Conservation (phyloP, 2,888 invertebrate species). For the Chalcis sispes region DNA sequence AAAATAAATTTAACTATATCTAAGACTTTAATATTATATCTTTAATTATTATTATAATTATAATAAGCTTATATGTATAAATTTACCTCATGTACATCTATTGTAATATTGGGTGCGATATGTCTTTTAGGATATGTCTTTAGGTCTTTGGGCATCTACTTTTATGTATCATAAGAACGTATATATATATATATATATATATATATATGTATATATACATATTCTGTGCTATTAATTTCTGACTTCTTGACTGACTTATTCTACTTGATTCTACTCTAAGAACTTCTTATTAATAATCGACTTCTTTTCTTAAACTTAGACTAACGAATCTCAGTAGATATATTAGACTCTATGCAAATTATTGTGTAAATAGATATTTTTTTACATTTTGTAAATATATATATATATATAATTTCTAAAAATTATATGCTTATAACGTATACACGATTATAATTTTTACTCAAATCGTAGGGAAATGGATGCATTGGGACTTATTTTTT, state of each 20-base stretch:
- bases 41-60: no score
- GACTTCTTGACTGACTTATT: slow-evolving; percentile 67
- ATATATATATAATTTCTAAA: no score
- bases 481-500: no score
- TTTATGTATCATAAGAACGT: slow-evolving; percentile 29
- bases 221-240: slow-evolving; percentile 73
- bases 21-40: no score
- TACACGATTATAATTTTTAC: no score
- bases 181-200: slow-evolving; percentile 5
- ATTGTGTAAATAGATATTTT: slow-evolving; percentile 58
- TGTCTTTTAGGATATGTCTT: not conserved
- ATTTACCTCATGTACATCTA: not conserved
- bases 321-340: slow-evolving; percentile 59
- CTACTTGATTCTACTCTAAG: slow-evolving; percentile 52
- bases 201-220: slow-evolving; percentile 46
- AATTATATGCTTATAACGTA: no score
- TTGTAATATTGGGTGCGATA: slow-evolving; percentile 21
- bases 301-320: slow-evolving; percentile 56
- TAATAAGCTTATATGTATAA: no score
- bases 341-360: slow-evolving; percentile 35
- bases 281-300: slow-evolving; percentile 60
- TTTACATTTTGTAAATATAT: no score
- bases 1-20: no score
- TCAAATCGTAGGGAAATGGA: no score
- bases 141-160: slow-evolving; percentile 45